Conservation (phyloP, 1,140 invertebrate species). For the Dendrolimus punctatus region DNA sequence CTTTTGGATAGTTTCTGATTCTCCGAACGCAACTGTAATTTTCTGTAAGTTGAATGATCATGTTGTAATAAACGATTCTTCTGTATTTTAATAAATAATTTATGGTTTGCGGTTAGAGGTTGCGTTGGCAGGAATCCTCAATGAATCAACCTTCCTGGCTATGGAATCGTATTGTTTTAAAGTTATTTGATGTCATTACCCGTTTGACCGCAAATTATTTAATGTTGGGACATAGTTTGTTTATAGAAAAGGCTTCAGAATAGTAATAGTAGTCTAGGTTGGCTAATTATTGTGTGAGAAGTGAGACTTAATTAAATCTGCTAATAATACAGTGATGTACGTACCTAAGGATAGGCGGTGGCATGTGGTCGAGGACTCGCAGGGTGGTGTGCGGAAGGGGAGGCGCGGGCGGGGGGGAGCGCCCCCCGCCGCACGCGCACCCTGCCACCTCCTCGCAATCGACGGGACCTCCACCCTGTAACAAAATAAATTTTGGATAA, state of each 20-base stretch:
- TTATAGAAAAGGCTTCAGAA: too few species aligned
- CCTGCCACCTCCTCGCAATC: constrained; percentile 44
- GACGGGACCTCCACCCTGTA: constrained; percentile 55
- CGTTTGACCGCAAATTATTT: background rate
- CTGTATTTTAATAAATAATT: too few species aligned
- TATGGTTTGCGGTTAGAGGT: background rate
- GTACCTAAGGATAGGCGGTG: constrained; percentile 50
- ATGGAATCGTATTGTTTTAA: constrained; percentile 1
- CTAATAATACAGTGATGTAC: background rate
- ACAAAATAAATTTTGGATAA: constrained; percentile 4
- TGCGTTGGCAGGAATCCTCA: background rate
- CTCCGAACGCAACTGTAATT: too few species aligned
- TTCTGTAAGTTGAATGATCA: too few species aligned
- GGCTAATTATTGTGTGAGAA: too few species aligned
- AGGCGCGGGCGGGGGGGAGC: constrained; percentile 30
- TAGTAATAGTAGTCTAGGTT: too few species aligned
- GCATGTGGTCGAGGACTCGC: constrained; percentile 46
- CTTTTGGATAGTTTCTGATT: too few species aligned
- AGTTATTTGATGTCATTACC: background rate
- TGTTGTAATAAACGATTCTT: too few species aligned
- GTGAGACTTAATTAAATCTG: background rate
- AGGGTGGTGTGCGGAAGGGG: constrained; percentile 29
- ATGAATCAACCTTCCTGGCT: constrained; percentile 5
- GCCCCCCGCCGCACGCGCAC: constrained; percentile 39
- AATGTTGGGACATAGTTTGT: constrained; percentile 2